A percentile compares a stretch with the other conserved stretches of the same genome.
Evolutionary conservation across 2,888 invertebrate species (phyloP).

Genomic region (Anthophora plumipes): DNA sequence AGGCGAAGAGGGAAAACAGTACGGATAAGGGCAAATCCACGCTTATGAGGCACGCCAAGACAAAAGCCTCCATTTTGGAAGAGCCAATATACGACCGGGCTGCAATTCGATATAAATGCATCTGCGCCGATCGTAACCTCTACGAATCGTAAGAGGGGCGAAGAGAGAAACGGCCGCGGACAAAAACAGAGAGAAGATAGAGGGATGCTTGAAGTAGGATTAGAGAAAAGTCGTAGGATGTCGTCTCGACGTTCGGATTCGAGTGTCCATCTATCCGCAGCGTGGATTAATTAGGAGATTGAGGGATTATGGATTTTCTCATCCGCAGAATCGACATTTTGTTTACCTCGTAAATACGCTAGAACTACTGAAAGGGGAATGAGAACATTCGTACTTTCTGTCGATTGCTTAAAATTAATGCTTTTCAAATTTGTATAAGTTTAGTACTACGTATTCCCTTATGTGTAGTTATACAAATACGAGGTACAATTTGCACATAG

Average conservation of each 20-base stretch:
- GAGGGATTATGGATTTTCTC: constrained; percentile 54
- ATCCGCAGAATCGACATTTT: constrained; percentile 56
- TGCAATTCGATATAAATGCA: constrained; percentile 82
- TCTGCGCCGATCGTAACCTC: constrained; percentile 77
- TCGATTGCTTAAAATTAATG: not conserved
- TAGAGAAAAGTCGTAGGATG: constrained; percentile 77
- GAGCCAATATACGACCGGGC: constrained; percentile 78
- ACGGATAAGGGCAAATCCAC: constrained; percentile 82
- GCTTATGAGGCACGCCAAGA: constrained; percentile 83
- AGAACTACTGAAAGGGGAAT: not conserved
- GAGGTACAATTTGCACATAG: not conserved
- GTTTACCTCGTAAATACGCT: not conserved
- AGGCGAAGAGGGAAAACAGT: constrained; percentile 48
- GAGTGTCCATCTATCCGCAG: constrained; percentile 69
- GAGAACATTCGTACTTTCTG: not conserved
- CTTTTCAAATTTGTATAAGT: not conserved
- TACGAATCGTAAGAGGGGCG: constrained; percentile 43
- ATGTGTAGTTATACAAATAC: too few relatives aligned
- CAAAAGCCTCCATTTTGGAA: constrained; percentile 82
- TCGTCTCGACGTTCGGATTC: constrained; percentile 60
- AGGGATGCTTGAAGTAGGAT: constrained; percentile 67
- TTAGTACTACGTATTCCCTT: too few relatives aligned
- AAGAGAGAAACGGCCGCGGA: not conserved
- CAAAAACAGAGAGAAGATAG: not conserved
- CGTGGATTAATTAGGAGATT: constrained; percentile 75